Base-by-base conservation (phyloP, 1,140 invertebrate genomes). In the Eurosta solidaginis region DNA sequence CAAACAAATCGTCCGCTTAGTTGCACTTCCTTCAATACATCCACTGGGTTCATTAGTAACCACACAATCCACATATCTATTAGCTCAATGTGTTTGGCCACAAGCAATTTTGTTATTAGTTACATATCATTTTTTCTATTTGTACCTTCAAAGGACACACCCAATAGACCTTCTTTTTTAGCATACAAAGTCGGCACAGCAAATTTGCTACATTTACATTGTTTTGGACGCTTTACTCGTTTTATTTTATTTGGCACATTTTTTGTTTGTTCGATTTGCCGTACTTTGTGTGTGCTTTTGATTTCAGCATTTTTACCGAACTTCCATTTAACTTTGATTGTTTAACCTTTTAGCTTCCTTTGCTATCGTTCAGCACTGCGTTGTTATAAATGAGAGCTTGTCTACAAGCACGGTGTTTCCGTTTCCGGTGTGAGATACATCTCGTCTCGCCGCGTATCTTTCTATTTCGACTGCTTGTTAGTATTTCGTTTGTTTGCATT, bases 41-140 rank as follows among this genome's bases (percentile, higher is more conserved):
- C 7, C 4, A 54, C 59, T 68, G 36, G 59, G 59, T 68, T 68
- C 36, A 40, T 63, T 3, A n/a, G 0, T 36, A 0, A 9, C n/a
- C 33, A 3, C 4, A 3, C 17, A 68, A 22, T 2, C n/a, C 14
- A 47, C 9, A 25, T 22, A 52, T 10, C 20, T 52, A 40, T 68
- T 9, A 17, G n/a, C n/a, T 17, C 59, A 40, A 27, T 33, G 22
- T 40, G 59, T 40, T 17, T 68, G 20, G 33, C 59, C 59, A 68
- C 59, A 68, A 68, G 59, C 29, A 68, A 40, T 68, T 68, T 68
- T 68, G 14, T 40, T 68, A 68, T 68, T 68, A 68, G 59, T 68
- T 42, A 36, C 29, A 68, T 40, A 36, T 14, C n/a, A 20, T n/a
- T 5, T 45, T 47, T 76, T 54, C 9, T 3, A 4, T 76, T 20